phyloP scores from a whole-genome alignment of 2,113 vertebrate species.

The Dipodomys spectabilis region DNA sequence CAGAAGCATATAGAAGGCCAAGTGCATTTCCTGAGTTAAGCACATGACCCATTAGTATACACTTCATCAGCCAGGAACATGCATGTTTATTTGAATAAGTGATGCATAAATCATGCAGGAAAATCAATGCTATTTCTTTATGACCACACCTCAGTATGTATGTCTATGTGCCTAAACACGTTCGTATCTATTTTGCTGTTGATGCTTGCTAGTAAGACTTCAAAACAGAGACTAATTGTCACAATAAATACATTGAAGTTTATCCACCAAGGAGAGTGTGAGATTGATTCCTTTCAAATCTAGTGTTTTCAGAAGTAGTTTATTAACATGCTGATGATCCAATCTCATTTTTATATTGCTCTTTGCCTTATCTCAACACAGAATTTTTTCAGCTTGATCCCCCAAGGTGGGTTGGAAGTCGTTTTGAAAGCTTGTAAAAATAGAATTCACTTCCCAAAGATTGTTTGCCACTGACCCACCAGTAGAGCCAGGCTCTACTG shows the following conservation, averaged over 20 bases:
- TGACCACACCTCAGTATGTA: neutral
- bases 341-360: neutral
- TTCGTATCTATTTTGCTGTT: conserved; percentile 11
- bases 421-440: conserved; percentile 35
- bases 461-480: neutral
- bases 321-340: neutral
- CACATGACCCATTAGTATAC: neutral
- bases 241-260: neutral
- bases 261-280: neutral
- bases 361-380: neutral
- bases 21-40: neutral
- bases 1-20: neutral
- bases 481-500: neutral
- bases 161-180: conserved; percentile 53
- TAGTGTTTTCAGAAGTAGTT: neutral
- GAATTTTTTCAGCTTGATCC: neutral
- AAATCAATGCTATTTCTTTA: conserved; percentile 2
- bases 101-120: neutral
- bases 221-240: neutral
- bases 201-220: conserved; percentile 2
- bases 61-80: neutral
- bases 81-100: neutral
- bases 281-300: neutral
- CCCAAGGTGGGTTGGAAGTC: neutral
- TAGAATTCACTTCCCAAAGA: neutral